phyloP scores from a whole-genome alignment of 2,113 vertebrate species.

The Pampusana beccarii region DNA sequence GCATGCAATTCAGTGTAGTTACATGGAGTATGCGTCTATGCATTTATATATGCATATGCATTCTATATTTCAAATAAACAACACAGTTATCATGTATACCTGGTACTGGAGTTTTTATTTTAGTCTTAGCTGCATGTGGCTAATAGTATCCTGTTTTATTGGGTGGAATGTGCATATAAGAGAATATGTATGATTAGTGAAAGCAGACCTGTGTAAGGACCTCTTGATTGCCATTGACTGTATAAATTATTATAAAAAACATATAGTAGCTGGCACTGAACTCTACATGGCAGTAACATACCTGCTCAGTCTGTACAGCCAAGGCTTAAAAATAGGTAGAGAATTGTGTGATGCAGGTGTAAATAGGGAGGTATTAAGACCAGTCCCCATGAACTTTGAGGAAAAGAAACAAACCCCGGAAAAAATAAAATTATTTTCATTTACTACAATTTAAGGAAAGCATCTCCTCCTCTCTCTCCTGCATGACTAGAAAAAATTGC shows the following conservation, averaged over 20 bases:
- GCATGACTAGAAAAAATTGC: background rate
- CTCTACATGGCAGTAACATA: conserved; percentile 28
- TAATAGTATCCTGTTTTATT: background rate
- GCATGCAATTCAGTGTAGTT: background rate
- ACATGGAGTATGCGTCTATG: background rate
- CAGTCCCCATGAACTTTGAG: background rate
- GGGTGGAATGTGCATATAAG: background rate
- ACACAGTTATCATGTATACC: background rate
- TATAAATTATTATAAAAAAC: background rate
- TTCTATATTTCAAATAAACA: background rate
- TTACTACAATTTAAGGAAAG: background rate
- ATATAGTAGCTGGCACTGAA: conserved; percentile 39
- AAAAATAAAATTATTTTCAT: background rate
- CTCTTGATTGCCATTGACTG: background rate
- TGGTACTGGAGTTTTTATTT: background rate
- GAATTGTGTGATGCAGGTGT: background rate
- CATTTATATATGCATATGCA: background rate
- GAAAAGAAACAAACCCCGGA: background rate
- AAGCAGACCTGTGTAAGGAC: background rate
- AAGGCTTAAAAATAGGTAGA: conserved; percentile 15
- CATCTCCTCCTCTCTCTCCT: background rate
- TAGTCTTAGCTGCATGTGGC: background rate
- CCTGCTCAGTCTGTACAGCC: background rate
- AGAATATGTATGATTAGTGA: background rate
- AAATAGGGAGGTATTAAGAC: background rate